Conservation (phyloP, 2,113 vertebrate genomes). For the Ameiurus melas region DNA sequence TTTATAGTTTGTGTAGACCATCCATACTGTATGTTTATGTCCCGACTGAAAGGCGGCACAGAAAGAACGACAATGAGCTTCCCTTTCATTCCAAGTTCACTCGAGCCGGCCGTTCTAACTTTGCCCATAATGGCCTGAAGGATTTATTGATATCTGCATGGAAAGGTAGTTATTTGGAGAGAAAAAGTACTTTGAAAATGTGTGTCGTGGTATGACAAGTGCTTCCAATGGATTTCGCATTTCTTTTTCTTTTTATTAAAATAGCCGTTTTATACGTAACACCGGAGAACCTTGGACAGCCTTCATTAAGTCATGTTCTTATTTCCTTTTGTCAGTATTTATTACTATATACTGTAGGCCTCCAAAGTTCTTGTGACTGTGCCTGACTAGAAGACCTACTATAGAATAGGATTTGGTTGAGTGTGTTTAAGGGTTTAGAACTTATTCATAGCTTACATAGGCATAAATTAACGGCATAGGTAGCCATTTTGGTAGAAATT, state of each 20-base stretch:
- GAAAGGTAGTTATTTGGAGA: conserved; percentile 47
- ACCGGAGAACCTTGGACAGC: background rate
- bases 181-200: conserved; percentile 34
- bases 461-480: background rate
- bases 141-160: conserved; percentile 51
- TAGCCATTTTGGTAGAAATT: background rate
- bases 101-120: background rate
- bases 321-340: background rate
- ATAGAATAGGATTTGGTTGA: background rate
- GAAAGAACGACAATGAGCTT: conserved; percentile 7
- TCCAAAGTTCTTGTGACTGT: background rate
- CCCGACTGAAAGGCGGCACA: conserved; percentile 25
- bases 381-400: background rate
- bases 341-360: background rate
- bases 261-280: conserved; percentile 1
- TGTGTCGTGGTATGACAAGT: background rate
- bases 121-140: conserved; percentile 7
- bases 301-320: background rate
- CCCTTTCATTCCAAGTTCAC: conserved; percentile 35
- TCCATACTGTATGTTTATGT: conserved; percentile 57
- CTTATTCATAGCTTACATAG: background rate
- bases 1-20: conserved; percentile 61
- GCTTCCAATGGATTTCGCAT: conserved; percentile 32
- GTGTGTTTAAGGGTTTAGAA: background rate
- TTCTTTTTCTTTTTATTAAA: background rate